phyloP scores from a whole-genome alignment of 2,888 invertebrate species.

The Caprella mutica region DNA sequence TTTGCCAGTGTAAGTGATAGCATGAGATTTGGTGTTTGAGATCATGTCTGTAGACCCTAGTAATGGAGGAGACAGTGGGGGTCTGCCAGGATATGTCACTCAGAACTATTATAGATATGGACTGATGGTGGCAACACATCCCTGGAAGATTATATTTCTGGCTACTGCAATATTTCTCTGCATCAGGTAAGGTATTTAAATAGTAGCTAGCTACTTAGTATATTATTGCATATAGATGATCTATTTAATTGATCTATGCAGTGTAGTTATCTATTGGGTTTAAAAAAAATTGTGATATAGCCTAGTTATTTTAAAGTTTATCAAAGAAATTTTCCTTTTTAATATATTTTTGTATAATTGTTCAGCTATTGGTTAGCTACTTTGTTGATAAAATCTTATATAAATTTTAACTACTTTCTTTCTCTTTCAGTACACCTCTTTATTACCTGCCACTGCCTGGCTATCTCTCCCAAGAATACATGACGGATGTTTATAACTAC shows the following conservation, averaged over 20 bases:
- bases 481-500: conserved; percentile 38
- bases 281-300: background rate
- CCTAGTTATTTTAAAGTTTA: too few relatives aligned
- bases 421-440: conserved; percentile 59
- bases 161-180: conserved; percentile 21
- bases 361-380: background rate
- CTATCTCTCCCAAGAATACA: conserved; percentile 60
- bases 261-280: too few relatives aligned
- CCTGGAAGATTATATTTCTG: conserved; percentile 23
- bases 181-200: conserved; percentile 20
- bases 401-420: background rate
- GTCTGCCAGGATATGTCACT: conserved; percentile 30
- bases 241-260: too few relatives aligned
- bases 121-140: conserved; percentile 30
- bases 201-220: background rate
- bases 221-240: background rate
- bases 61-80: conserved; percentile 23
- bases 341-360: background rate
- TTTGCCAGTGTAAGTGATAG: too few relatives aligned
- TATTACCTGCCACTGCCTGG: conserved; percentile 79
- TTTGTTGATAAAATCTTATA: background rate
- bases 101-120: conserved; percentile 33
- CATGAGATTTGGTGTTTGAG: too few relatives aligned
- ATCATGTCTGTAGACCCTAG: background rate
- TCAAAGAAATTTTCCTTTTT: background rate